A percentile compares a stretch with the other conserved stretches of the same genome.
Conservation (phyloP, 2,113 vertebrate species). For the Meles meles region DNA sequence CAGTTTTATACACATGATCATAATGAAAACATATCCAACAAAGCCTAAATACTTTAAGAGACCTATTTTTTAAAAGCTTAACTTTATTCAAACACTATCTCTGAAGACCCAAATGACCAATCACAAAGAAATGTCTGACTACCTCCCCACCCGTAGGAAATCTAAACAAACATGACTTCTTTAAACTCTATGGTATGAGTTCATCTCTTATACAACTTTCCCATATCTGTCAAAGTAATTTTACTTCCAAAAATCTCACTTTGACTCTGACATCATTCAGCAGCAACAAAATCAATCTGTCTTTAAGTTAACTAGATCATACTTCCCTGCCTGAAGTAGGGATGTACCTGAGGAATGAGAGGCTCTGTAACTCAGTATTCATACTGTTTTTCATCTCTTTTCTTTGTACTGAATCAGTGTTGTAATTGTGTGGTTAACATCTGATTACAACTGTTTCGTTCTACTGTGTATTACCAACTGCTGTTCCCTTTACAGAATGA, state of each 20-base stretch:
- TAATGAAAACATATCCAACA: background rate
- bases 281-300: slow-evolving; percentile 8
- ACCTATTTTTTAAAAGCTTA: background rate
- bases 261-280: background rate
- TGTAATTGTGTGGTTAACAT: background rate
- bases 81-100: background rate
- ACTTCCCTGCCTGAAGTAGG: background rate
- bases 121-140: background rate
- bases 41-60: background rate
- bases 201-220: background rate
- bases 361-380: background rate
- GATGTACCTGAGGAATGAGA: background rate
- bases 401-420: background rate
- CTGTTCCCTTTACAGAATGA: background rate
- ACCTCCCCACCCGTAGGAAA: background rate
- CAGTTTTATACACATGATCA: background rate
- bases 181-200: background rate
- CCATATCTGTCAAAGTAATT: background rate
- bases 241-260: slow-evolving; percentile 26
- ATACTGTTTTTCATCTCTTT: background rate
- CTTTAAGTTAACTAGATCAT: background rate
- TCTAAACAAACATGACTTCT: background rate
- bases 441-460: background rate
- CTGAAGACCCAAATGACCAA: background rate
- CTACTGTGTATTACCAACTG: background rate